Evolutionary conservation across 1,140 invertebrate genomes (phyloP).

Genomic region (Diuraphis noxia): DNA sequence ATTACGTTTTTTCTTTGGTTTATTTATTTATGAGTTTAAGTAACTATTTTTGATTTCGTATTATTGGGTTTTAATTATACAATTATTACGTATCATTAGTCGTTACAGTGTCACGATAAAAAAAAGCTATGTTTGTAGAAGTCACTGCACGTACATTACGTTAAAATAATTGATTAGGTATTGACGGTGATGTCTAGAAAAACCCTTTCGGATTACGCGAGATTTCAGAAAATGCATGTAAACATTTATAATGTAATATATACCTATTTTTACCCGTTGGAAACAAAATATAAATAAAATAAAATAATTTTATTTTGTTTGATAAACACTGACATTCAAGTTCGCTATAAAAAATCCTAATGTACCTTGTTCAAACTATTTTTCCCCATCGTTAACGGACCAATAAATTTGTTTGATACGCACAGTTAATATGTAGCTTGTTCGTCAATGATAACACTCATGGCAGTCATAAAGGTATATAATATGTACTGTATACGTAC

Average conservation of each 20-base stretch:
- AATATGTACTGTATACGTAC: background rate
- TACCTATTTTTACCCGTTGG: background rate
- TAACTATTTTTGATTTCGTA: background rate
- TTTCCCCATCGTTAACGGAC: background rate
- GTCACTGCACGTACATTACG: background rate
- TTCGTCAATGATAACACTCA: background rate
- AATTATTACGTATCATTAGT: background rate
- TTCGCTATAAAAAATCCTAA: background rate
- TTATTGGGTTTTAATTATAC: background rate
- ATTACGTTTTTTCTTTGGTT: background rate
- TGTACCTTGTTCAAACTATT: background rate
- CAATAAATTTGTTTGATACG: background rate
- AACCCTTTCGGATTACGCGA: background rate
- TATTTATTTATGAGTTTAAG: background rate
- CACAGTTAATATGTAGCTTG: background rate
- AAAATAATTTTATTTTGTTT: background rate
- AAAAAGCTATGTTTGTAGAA: background rate
- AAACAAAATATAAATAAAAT: background rate
- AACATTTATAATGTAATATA: background rate
- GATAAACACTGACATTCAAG: background rate
- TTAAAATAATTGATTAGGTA: background rate
- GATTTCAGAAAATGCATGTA: background rate
- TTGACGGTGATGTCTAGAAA: background rate
- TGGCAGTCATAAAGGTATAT: background rate
- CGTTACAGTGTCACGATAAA: background rate